Percentiles rank a stretch among this genome's conserved stretches.
Conservation (phyloP, 2,888 invertebrate genomes). For the Eremobia ochroleuca region DNA sequence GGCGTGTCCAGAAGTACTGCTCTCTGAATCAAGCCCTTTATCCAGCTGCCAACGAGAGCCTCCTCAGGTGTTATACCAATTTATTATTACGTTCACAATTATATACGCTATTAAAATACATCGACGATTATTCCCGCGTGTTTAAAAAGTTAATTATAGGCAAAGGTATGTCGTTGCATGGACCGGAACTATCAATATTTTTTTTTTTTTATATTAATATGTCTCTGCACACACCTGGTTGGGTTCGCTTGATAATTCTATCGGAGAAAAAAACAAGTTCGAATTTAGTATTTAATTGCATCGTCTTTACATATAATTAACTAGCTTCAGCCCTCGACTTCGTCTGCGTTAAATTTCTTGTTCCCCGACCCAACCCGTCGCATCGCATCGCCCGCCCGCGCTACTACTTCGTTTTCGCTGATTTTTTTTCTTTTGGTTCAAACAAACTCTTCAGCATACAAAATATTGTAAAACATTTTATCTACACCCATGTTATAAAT, state of each 20-base stretch:
- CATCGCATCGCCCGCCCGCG: too few relatives aligned
- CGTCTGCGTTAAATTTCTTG: too few relatives aligned
- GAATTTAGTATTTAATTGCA: background rate
- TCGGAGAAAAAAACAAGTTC: background rate
- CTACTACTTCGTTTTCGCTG: too few relatives aligned
- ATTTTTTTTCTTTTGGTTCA: too few relatives aligned
- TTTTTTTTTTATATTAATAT: background rate
- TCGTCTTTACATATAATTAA: background rate
- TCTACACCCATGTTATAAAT: too few relatives aligned
- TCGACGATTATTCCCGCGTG: slow-evolving; percentile 21
- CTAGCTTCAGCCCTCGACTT: too few relatives aligned
- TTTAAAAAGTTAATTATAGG: slow-evolving; percentile 44
- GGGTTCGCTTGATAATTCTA: background rate
- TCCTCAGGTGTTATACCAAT: background rate
- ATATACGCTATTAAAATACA: slow-evolving; percentile 20
- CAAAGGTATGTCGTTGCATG: slow-evolving; percentile 3
- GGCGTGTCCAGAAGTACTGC: too few relatives aligned
- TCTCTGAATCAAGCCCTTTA: too few relatives aligned
- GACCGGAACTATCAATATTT: slow-evolving; percentile 44
- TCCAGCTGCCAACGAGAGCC: too few relatives aligned
- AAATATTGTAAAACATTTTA: background rate
- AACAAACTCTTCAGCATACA: too few relatives aligned
- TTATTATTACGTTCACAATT: slow-evolving; percentile 30
- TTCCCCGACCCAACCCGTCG: too few relatives aligned
- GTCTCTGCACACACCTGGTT: slow-evolving; percentile 15